phyloP scores from a whole-genome alignment of 2,888 invertebrate genomes.

The Lithophane socia region DNA sequence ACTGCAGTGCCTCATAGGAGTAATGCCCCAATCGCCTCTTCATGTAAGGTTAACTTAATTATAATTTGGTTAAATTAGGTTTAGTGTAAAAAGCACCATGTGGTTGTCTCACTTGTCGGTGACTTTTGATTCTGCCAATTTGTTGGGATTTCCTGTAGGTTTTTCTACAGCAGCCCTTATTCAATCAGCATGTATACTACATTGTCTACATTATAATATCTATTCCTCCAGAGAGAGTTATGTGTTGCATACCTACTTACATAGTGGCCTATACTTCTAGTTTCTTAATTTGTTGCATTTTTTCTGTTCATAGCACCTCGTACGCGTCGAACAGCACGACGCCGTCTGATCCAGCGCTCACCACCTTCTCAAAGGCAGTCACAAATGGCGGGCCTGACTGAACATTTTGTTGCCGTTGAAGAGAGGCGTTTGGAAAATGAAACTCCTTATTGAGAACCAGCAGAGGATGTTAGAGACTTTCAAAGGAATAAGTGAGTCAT shows the following conservation, averaged over 20 bases:
- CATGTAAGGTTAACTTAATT: constrained; percentile 13
- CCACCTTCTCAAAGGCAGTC: constrained; percentile 1
- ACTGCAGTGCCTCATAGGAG: background rate
- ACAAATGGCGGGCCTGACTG: constrained; percentile 5
- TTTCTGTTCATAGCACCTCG: background rate
- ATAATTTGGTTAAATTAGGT: too few species aligned
- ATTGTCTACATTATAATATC: too few species aligned
- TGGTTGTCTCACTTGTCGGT: background rate
- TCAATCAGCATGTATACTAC: background rate
- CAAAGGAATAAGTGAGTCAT: too few species aligned
- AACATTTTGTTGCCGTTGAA: constrained; percentile 6
- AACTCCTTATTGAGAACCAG: constrained; percentile 4
- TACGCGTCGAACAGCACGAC: background rate
- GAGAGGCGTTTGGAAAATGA: constrained; percentile 12
- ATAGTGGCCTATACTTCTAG: background rate
- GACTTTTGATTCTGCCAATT: background rate
- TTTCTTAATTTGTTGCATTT: background rate
- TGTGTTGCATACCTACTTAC: background rate
- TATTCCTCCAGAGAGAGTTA: background rate
- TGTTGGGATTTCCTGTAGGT: background rate
- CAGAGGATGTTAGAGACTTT: constrained; percentile 4
- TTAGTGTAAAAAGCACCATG: background rate
- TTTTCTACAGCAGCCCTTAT: background rate
- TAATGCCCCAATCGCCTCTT: background rate
- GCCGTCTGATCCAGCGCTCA: background rate